Evolutionary conservation across 2,797 vertebrate species (phyloP), one percentile per base, ranked within the genome.

Genomic region (Fundulus diaphanus): DNA sequence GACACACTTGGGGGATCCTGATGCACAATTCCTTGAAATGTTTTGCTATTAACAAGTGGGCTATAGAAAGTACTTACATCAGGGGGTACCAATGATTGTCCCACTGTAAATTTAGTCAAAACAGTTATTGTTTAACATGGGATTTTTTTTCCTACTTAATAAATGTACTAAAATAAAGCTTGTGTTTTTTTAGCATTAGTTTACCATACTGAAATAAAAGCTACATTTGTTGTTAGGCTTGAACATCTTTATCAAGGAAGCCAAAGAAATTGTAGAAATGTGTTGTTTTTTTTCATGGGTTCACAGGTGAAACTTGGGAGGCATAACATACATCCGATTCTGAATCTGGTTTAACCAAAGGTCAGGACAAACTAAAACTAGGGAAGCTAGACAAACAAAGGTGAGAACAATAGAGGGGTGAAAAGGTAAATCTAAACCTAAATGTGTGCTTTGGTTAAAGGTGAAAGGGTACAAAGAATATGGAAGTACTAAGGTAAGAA

Each of bases 381-480:
- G 15, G 35, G 35, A 40, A 65, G 35, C 61, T 37, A 85, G 83
- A 89, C 84, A 85, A 82, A 85, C 61, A 61, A 63, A 85, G 90
- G 89, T 85, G 86, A 86, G 67, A 54, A 54, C 82, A 52, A 84
- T 75, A 67, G 20, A 73, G 65, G 27, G 85, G 81, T 85, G 44
- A 89, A 83, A 85, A 81, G 77, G 78, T 81, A 82, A 83, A 68
- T 77, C 59, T 70, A 72, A 68, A 65, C 22, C 5, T 68, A 72
- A 82, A 80, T 52, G 49, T 54, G 54, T 61, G 63, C 77, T 79
- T 79, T 85, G 81, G 82, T 72, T 85, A 72, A 84, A 90, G 89
- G 90, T 89, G 76, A 91, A 79, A 87, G 79, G 81, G 51, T 75
- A 70, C 7, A 31, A 74, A 63, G 75, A 73, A 83, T 76, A 84